Base-by-base conservation (phyloP, 2,888 invertebrate species). In the Thera obeliscata region DNA sequence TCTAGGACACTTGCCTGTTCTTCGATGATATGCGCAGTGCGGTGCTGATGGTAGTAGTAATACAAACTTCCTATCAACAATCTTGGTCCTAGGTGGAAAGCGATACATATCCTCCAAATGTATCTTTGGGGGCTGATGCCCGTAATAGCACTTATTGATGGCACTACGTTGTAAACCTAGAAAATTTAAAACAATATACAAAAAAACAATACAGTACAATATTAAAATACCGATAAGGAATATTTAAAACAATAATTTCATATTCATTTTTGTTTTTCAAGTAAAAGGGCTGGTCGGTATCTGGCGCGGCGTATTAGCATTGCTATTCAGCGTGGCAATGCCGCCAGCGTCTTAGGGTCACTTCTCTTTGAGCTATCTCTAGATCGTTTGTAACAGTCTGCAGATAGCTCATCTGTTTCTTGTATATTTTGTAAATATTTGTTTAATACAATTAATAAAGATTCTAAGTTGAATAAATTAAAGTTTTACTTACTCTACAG, bases 71-170 rank as follows among this genome's bases (percentile, higher is more conserved):
- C 97, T 85, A 98, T 97, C 80, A 98, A 95, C 87, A 98, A 95
- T 84, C 98, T 96, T 80, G 98, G 98, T 82, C 98, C 97, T 86
- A 98, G 96, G 85, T 98, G 98, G 81, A 98, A 95, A 74, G 98
- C 98, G 82, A 98, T 97, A 87, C 97, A 97, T 82, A 98, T 96
- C 81, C 98, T 95, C 98, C 98, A 98, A 79, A 98, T 94, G 91
- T 98, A 98, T 80, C 97, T 95, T 90, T 98, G 98, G 38, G 98
- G 98, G 83, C 97, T 97, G 77, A 98, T 96, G 61, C 98, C 98
- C 71, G 98, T 98, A 87, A 98, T 97, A 75, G 98, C 98, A 95
- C 98, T 98, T 94, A 98, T 98, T 80, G 98, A 98, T 82, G 98
- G 98, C 85, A 98, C 96, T 88, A 98, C 96, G 91, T 98, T 98